Percentiles rank a stretch among this genome's conserved stretches.
Evolutionary conservation across 2,888 invertebrate genomes (phyloP).

Genomic region (Pheosia tremula): DNA sequence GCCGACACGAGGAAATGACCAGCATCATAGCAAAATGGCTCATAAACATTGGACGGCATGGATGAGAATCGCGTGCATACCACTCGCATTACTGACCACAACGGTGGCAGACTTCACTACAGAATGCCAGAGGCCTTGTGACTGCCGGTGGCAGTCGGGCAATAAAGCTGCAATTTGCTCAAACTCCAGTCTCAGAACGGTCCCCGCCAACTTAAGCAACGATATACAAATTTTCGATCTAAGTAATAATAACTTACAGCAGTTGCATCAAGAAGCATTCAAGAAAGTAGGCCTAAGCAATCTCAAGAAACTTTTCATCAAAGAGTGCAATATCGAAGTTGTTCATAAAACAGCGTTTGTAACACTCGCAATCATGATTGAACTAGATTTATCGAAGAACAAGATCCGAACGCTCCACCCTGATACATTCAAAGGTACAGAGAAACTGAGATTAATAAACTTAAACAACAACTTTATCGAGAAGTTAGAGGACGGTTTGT

Average conservation of each 20-base stretch:
- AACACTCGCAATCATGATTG: slow-evolving; percentile 90
- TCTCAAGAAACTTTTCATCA: slow-evolving; percentile 91
- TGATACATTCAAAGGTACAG: slow-evolving; percentile 89
- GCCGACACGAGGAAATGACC: slow-evolving; percentile 76
- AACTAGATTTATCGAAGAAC: slow-evolving; percentile 92
- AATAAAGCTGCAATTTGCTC: slow-evolving; percentile 94
- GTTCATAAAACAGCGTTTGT: slow-evolving; percentile 90
- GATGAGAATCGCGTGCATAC: slow-evolving; percentile 70
- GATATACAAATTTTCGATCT: slow-evolving; percentile 90
- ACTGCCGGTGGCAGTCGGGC: slow-evolving; percentile 94
- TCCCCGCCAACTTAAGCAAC: slow-evolving; percentile 90
- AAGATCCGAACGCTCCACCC: slow-evolving; percentile 87
- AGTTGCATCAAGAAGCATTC: slow-evolving; percentile 88
- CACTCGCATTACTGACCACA: slow-evolving; percentile 59
- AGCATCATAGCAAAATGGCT: slow-evolving; percentile 77
- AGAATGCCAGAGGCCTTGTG: slow-evolving; percentile 88
- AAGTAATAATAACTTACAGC: slow-evolving; percentile 87
- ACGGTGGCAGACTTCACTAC: slow-evolving; percentile 83
- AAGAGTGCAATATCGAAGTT: slow-evolving; percentile 88
- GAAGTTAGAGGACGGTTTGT: slow-evolving; percentile 89
- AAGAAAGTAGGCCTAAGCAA: slow-evolving; percentile 89
- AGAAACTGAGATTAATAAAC: slow-evolving; percentile 88
- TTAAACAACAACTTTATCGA: slow-evolving; percentile 91
- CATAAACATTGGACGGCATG: slow-evolving; percentile 79
- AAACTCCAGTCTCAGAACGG: slow-evolving; percentile 85